phyloP scores from a whole-genome alignment of 2,888 invertebrate genomes.

The Xylophagus ater region DNA sequence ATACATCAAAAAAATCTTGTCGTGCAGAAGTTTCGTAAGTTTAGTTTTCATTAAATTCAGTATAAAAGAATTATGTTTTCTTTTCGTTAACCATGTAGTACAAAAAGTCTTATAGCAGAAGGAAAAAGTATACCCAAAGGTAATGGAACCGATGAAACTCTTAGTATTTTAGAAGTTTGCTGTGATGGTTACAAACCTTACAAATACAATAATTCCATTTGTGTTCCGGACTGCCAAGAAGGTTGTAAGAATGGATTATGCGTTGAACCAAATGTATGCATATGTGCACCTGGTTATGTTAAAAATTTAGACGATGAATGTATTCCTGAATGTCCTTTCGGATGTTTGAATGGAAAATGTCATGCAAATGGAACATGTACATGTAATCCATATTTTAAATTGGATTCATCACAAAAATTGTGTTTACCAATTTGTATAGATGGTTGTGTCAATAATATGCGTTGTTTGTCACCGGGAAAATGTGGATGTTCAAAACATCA shows the following conservation, averaged over 20 bases:
- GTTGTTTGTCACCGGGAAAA: not conserved
- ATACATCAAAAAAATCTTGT: too few relatives aligned
- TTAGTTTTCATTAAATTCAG: too few relatives aligned
- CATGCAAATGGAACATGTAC: slow-evolving; percentile 44
- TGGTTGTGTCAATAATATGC: slow-evolving; percentile 14
- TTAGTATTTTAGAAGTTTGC: slow-evolving; percentile 54
- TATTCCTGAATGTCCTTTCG: slow-evolving; percentile 48
- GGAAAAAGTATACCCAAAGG: slow-evolving; percentile 37
- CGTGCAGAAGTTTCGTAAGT: too few relatives aligned
- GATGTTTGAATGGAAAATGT: slow-evolving; percentile 50
- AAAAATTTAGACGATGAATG: slow-evolving; percentile 35
- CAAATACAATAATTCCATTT: slow-evolving; percentile 42
- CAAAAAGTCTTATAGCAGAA: too few relatives aligned
- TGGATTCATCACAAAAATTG: slow-evolving; percentile 42
- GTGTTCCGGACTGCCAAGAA: slow-evolving; percentile 28
- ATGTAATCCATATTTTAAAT: slow-evolving; percentile 46
- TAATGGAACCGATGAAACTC: slow-evolving; percentile 25
- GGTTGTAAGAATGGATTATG: slow-evolving; percentile 32
- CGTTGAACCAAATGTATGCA: slow-evolving; percentile 39
- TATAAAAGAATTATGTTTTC: too few relatives aligned
- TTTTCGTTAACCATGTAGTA: too few relatives aligned
- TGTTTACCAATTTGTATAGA: slow-evolving; percentile 6
- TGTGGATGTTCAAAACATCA: not conserved
- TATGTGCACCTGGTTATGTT: slow-evolving; percentile 36
- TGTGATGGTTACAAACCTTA: slow-evolving; percentile 57